Evolutionary conservation across 2,113 vertebrate genomes (phyloP).

Genomic region (Platysternon megacephalum): DNA sequence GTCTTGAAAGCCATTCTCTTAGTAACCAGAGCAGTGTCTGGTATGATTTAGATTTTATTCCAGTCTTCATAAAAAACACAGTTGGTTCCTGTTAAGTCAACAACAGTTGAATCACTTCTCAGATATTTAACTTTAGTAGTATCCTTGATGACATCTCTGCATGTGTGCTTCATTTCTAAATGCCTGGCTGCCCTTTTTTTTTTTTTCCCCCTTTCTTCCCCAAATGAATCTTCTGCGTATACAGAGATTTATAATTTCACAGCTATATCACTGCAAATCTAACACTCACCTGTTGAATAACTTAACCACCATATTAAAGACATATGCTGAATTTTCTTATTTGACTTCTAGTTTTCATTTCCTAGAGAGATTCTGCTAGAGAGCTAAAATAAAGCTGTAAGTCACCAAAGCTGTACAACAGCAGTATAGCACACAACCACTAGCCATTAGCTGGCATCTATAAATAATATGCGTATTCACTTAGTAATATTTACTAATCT

Average conservation of each 20-base stretch:
- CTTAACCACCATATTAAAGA: not conserved
- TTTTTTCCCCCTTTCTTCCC: not conserved
- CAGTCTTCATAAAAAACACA: slow-evolving; percentile 55
- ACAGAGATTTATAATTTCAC: not conserved
- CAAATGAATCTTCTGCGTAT: too few relatives aligned
- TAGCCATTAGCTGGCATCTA: not conserved
- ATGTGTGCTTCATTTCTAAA: not conserved
- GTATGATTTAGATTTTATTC: slow-evolving; percentile 65
- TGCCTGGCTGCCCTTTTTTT: slow-evolving; percentile 10
- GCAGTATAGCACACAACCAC: not conserved
- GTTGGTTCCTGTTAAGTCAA: slow-evolving; percentile 69
- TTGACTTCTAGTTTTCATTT: slow-evolving; percentile 26
- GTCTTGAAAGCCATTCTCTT: not conserved
- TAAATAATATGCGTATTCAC: not conserved
- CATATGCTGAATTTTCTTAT: not conserved
- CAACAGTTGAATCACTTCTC: slow-evolving; percentile 21
- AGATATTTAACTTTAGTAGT: slow-evolving; percentile 30
- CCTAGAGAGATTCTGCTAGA: not conserved
- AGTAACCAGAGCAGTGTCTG: not conserved
- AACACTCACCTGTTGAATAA: not conserved
- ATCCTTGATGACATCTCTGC: slow-evolving; percentile 6
- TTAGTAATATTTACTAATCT: not conserved
- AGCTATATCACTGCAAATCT: slow-evolving; percentile 1
- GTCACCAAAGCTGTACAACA: not conserved
- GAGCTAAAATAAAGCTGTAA: not conserved